phyloP scores from a whole-genome alignment of 64 coral and sea anemone species.

The Porites lutea region DNA sequence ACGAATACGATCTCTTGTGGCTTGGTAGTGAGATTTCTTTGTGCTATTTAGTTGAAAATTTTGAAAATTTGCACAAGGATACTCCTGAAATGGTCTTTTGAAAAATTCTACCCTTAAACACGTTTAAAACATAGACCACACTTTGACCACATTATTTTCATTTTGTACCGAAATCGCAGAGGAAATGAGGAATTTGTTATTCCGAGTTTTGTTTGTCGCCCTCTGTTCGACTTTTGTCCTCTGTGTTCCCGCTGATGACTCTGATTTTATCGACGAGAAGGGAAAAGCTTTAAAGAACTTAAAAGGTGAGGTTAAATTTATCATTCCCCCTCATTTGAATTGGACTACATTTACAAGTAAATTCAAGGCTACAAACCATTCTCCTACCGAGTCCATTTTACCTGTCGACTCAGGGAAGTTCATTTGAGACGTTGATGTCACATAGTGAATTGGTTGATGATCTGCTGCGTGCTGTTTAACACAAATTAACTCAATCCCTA shows the following conservation, averaged over 20 bases:
- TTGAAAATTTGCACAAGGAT: not conserved
- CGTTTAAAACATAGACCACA: not conserved
- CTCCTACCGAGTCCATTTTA: not conserved
- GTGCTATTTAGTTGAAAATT: conserved; percentile 7
- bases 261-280: conserved; percentile 34
- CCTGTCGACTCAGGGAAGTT: not conserved
- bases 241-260: not conserved
- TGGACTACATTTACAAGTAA: not conserved
- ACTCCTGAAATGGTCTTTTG: conserved; percentile 23
- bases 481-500: no score
- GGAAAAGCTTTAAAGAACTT: conserved; percentile 32
- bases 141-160: not conserved
- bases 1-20: conserved; percentile 9
- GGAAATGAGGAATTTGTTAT: not conserved
- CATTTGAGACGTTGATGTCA: not conserved
- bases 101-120: not conserved
- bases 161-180: not conserved
- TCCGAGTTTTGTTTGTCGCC: conserved; percentile 8
- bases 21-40: not conserved
- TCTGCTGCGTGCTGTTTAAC: no score
- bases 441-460: no score
- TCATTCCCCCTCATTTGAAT: not conserved
- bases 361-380: not conserved
- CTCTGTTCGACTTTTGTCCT: not conserved
- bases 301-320: not conserved